Conservation (phyloP, 2,113 vertebrate species). For the Uropsilus gracilis region DNA sequence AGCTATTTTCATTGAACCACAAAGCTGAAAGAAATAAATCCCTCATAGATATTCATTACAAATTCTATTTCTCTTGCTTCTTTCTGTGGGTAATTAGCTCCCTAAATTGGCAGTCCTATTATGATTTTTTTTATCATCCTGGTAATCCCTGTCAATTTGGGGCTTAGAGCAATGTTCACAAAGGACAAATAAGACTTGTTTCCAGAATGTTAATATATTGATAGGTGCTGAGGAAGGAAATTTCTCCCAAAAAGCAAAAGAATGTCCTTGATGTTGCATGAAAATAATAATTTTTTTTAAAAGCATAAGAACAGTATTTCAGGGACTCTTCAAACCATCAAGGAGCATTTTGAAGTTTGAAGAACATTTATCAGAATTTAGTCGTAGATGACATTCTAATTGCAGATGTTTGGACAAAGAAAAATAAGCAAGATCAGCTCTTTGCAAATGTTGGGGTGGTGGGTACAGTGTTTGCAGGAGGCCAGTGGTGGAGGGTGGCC, state of each 20-base stretch:
- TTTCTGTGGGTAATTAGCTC: neutral
- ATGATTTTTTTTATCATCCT: constrained; percentile 21
- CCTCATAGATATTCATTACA: neutral
- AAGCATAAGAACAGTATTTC: neutral
- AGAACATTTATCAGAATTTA: neutral
- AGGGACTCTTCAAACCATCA: neutral
- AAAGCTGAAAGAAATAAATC: neutral
- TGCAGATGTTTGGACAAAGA: neutral
- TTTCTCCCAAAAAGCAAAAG: neutral
- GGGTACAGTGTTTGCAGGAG: neutral
- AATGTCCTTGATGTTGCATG: too few species aligned
- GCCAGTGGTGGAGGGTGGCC: neutral
- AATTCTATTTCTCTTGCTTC: neutral
- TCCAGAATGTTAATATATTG: neutral
- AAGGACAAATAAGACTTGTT: neutral
- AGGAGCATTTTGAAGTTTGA: neutral
- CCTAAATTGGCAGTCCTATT: neutral
- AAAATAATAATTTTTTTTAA: too few species aligned
- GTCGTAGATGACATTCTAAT: neutral
- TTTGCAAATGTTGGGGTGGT: neutral
- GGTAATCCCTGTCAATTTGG: neutral
- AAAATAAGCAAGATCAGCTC: neutral
- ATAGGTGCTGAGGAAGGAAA: neutral
- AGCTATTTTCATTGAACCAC: neutral
- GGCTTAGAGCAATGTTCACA: neutral